phyloP scores from a whole-genome alignment of 2,888 invertebrate genomes.

The Keiferia lycopersicella region DNA sequence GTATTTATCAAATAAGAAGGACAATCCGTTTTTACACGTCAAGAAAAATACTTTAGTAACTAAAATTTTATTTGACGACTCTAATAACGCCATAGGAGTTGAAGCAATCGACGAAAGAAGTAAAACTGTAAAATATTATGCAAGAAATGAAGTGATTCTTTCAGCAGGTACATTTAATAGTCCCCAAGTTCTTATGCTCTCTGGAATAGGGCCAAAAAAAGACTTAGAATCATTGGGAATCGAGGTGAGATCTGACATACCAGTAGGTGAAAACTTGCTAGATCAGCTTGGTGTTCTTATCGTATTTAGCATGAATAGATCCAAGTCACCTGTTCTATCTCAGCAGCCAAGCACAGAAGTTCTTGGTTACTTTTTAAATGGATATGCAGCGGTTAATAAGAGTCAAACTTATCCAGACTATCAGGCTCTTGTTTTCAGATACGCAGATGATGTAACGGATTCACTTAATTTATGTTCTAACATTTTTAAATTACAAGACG shows the following conservation, averaged over 20 bases:
- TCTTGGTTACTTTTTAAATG: constrained; percentile 30
- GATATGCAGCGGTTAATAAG: constrained; percentile 32
- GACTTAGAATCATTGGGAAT: constrained; percentile 51
- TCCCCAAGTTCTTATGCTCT: constrained; percentile 61
- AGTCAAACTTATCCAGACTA: constrained; percentile 21
- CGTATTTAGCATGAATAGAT: no score
- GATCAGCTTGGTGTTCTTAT: constrained; percentile 45
- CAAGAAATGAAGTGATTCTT: constrained; percentile 57
- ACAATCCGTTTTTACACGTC: constrained; percentile 49
- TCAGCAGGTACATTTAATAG: constrained; percentile 67
- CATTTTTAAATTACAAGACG: constrained; percentile 12
- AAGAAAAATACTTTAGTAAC: constrained; percentile 54
- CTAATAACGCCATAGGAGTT: background rate
- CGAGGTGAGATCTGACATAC: constrained; percentile 51
- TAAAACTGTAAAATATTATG: constrained; percentile 48
- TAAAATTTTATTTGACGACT: constrained; percentile 40
- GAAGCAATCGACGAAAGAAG: constrained; percentile 45
- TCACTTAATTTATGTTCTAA: background rate
- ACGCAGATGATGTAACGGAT: constrained; percentile 22
- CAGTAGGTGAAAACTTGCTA: constrained; percentile 65
- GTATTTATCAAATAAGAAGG: constrained; percentile 51
- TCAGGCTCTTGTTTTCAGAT: constrained; percentile 34
- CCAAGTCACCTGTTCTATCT: constrained; percentile 43
- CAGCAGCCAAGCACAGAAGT: constrained; percentile 47
- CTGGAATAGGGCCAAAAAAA: constrained; percentile 61